A percentile compares a stretch with the other conserved stretches of the same genome.
phyloP scores from a whole-genome alignment of 2,797 vertebrate genomes.

The Stomatorhinus walkeri region DNA sequence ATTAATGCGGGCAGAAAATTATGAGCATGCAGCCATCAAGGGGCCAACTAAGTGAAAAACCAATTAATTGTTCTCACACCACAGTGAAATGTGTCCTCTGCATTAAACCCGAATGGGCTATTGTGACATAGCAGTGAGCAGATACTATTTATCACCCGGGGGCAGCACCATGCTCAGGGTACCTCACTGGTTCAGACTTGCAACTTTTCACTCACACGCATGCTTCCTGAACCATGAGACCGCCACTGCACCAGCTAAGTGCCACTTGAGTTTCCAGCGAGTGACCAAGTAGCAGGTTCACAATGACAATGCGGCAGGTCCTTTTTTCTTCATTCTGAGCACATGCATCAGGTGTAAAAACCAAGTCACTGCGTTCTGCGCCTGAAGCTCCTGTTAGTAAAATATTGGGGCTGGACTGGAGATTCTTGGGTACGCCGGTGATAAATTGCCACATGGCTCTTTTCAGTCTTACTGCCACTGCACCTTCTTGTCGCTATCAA shows the following conservation, averaged over 20 bases:
- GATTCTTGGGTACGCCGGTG: constrained; percentile 28
- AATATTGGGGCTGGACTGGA: constrained; percentile 28
- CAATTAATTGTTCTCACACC: not conserved
- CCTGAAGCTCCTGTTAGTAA: constrained; percentile 15
- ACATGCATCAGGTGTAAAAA: not conserved
- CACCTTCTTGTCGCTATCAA: constrained; percentile 32
- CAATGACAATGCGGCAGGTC: not conserved
- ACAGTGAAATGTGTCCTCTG: not conserved
- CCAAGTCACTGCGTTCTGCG: not conserved
- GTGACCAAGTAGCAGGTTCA: not conserved
- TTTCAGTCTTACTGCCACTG: constrained; percentile 19
- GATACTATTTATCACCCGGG: not conserved
- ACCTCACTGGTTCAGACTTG: not conserved
- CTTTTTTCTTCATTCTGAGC: not conserved
- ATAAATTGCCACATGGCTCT: constrained; percentile 26
- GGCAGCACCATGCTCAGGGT: not conserved
- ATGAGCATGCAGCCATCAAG: not conserved
- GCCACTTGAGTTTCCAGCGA: not conserved
- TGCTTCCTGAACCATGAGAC: not conserved
- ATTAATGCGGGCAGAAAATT: not conserved
- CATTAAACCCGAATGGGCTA: not conserved
- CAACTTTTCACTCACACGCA: not conserved
- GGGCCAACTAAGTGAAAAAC: not conserved
- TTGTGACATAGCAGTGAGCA: not conserved
- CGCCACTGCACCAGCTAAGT: not conserved